A percentile compares a stretch with the other conserved stretches of the same genome.
These are phyloP conservation scores for Calidris pugnax DNA, from an alignment of 2,113 vertebrate genomes.

Conservation along the genomic window DNA sequence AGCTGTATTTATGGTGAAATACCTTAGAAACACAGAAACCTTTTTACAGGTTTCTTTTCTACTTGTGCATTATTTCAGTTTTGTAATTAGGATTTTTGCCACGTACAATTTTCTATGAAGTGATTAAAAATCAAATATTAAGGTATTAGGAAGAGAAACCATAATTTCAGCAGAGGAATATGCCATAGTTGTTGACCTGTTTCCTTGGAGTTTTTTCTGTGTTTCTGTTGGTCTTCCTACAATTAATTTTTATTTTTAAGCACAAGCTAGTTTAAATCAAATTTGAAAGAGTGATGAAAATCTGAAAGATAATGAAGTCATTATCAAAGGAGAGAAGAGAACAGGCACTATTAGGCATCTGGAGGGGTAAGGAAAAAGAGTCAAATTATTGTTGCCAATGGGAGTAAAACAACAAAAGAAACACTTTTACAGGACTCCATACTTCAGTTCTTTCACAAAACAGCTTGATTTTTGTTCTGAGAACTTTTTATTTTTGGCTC, in stretches of 20 bases:
- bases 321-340: not conserved
- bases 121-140: not conserved
- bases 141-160: not conserved
- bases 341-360: not conserved
- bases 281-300: not conserved
- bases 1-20: not conserved
- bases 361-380: not conserved
- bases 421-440: not conserved
- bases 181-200: not conserved
- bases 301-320: not conserved
- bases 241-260: not conserved
- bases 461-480: not conserved
- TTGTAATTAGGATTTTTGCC: not conserved
- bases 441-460: not conserved
- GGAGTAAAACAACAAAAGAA: not conserved
- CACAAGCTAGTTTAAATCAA: not conserved
- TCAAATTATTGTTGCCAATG: not conserved
- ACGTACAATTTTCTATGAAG: not conserved
- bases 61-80: not conserved
- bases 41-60: not conserved
- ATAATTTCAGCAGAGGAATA: not conserved
- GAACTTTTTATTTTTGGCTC: not conserved
- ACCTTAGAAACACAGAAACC: not conserved
- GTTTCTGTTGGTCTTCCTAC: not conserved
- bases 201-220: not conserved